phyloP scores from a whole-genome alignment of 2,888 invertebrate genomes.

The Augiades crinisus region DNA sequence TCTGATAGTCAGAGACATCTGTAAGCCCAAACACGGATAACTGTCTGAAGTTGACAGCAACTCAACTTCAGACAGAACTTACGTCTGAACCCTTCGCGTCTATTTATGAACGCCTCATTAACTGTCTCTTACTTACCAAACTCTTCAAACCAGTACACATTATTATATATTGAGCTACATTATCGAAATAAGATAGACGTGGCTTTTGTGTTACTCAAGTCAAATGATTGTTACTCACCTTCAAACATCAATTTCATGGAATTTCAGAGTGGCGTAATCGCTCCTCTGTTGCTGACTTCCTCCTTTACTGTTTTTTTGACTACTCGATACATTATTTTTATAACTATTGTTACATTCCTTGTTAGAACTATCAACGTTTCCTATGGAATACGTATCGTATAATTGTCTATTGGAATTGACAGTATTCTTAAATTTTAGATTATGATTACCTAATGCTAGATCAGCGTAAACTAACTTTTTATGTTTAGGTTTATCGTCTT shows the following conservation, averaged over 20 bases:
- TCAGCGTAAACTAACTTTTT: conserved; percentile 79
- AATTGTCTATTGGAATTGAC: conserved; percentile 81
- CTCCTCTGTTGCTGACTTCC: conserved; percentile 58
- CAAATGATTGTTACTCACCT: no score
- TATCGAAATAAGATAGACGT: no score
- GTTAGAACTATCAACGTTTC: conserved; percentile 62
- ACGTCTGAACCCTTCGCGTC: no score
- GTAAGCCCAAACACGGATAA: no score
- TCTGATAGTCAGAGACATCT: no score
- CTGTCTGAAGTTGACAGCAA: no score
- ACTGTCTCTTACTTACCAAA: no score
- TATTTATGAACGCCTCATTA: no score
- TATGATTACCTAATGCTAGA: conserved; percentile 79
- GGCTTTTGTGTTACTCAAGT: no score
- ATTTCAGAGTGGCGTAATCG: conserved; percentile 76
- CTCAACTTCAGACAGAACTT: no score
- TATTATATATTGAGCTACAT: no score
- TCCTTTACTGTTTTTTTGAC: conserved; percentile 44
- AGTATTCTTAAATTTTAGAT: conserved; percentile 80
- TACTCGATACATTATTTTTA: conserved; percentile 62
- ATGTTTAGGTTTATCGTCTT: conserved; percentile 71
- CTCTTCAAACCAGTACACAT: no score
- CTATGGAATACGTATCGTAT: conserved; percentile 76
- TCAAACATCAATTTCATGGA: conserved; percentile 78
- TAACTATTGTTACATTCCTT: conserved; percentile 64